A percentile compares a stretch with the other conserved stretches of the same genome.
These are phyloP conservation scores for Macrocentrus cingulum DNA, from an alignment of 1,140 invertebrate genomes.

Conservation along the genomic window DNA sequence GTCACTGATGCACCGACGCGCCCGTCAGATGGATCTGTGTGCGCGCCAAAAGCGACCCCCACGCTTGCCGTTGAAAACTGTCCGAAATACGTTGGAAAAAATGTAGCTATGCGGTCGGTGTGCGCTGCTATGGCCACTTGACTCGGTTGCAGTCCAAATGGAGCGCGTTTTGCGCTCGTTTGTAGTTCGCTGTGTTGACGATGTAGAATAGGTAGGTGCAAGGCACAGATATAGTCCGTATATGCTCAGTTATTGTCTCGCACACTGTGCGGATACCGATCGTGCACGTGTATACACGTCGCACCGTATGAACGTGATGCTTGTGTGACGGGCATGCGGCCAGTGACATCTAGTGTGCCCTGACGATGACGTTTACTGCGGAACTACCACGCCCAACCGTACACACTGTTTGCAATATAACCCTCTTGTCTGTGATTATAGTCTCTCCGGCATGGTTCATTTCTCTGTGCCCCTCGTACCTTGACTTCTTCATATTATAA, in stretches of 20 bases:
- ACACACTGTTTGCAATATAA: conserved; percentile 21
- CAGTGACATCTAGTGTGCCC: conserved; percentile 33
- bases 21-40: background rate
- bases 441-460: conserved; percentile 11
- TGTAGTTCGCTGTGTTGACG: background rate
- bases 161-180: conserved; percentile 8
- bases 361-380: conserved; percentile 36
- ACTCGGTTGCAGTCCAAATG: conserved; percentile 11
- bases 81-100: conserved; percentile 10
- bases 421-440: conserved; percentile 11
- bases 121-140: background rate
- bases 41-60: background rate
- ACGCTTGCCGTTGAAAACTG: background rate
- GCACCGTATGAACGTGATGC: conserved; percentile 31
- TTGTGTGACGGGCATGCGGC: conserved; percentile 28
- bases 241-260: background rate
- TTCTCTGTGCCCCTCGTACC: conserved; percentile 14
- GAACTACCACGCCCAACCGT: conserved; percentile 30
- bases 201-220: background rate
- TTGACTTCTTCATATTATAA: conserved; percentile 23
- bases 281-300: conserved; percentile 9
- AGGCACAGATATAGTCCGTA: background rate
- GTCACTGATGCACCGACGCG: background rate
- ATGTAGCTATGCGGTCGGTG: background rate
- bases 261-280: background rate